Evolutionary conservation across 2,797 vertebrate species (phyloP), one percentile per base, ranked within the genome.

Genomic region (Phrynocephalus vlangalii): DNA sequence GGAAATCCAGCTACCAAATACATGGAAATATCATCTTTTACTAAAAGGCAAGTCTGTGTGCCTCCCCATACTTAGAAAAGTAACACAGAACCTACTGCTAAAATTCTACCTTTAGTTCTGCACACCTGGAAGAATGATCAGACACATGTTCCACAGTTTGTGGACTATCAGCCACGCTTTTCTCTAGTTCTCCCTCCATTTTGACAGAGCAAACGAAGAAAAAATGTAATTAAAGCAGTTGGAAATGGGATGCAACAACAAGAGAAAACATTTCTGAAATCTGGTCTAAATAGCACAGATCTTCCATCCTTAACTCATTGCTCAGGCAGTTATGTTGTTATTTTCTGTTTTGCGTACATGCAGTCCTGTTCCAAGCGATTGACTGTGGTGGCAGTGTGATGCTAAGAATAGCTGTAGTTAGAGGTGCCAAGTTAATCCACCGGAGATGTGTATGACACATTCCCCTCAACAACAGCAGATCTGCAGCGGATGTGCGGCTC

Each of bases 351-450:
- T 81, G 60, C 67, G 48, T 68, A 81, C 70, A 75, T 73, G n/a
- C 71, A 80, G 79, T 80, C 18, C 48, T 76, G 9, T 56, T 81
- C 77, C 6, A 30, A 76, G 70, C 56, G 83, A 68, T 85, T 85
- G 63, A 66, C 44, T 15, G 60, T 67, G 70, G 78, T n/a, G 60
- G n/a, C 76, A 50, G 67, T 85, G 83, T 20, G 44, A 81, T 85
- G 60, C 87, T 88, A 85, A 81, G 77, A 88, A 88, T 85, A 88
- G 63, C 60, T 78, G 33, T 38, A 81, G 87, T 85, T 78, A 85
- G 77, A 85, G 87, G 79, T 66, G 86, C 79, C 67, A 81, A 75
- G 38, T 60, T 63, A 81, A 81, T 81, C 52, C 68, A 86, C 56
- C 28, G 33, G 72, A 81, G 79, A 56, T 85, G 56, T 73, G 28